A percentile compares a stretch with the other conserved stretches of the same genome.
phyloP scores from a whole-genome alignment of 2,113 vertebrate species.

The Typhlomys cinereus region DNA sequence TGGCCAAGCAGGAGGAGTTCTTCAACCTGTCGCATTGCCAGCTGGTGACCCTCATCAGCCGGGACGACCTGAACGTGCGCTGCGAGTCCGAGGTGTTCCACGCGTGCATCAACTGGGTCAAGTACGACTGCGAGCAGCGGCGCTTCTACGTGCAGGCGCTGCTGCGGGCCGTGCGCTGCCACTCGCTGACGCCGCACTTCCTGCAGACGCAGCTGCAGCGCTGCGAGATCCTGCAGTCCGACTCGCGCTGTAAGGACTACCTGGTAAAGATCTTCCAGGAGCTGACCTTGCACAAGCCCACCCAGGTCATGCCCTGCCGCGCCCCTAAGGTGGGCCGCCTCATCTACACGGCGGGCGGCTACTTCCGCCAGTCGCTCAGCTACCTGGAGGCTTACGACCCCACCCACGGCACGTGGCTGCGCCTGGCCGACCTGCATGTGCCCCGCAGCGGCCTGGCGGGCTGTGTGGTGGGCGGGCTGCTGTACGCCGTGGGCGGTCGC shows the following conservation, averaged over 20 bases:
- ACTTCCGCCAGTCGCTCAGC: conserved; percentile 92
- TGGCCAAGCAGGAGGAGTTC: conserved; percentile 96
- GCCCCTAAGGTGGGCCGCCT: conserved; percentile 93
- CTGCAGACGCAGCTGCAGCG: conserved; percentile 94
- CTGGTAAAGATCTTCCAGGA: conserved; percentile 94
- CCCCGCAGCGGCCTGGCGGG: conserved; percentile 94
- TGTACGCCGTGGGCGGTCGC: conserved; percentile 93
- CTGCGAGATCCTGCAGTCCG: conserved; percentile 89
- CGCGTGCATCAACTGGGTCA: conserved; percentile 96
- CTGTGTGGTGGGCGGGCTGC: conserved; percentile 93
- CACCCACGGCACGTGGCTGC: conserved; percentile 87
- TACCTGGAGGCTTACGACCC: conserved; percentile 94
- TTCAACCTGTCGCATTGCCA: conserved; percentile 96
- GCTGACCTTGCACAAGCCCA: conserved; percentile 94
- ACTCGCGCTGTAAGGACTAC: conserved; percentile 94
- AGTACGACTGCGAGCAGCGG: conserved; percentile 91
- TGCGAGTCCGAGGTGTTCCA: conserved; percentile 98
- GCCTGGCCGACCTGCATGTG: conserved; percentile 90
- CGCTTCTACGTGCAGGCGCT: conserved; percentile 92
- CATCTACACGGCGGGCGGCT: conserved; percentile 94
- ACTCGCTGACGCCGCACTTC: conserved; percentile 94
- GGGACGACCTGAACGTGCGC: conserved; percentile 96
- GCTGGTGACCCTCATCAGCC: conserved; percentile 93
- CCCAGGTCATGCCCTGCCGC: conserved; percentile 86
- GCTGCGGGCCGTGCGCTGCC: conserved; percentile 95